A percentile compares a stretch with the other conserved stretches of the same genome.
Evolutionary conservation across 2,797 vertebrate genomes (phyloP).

Genomic region (Uromys caudimaculatus): DNA sequence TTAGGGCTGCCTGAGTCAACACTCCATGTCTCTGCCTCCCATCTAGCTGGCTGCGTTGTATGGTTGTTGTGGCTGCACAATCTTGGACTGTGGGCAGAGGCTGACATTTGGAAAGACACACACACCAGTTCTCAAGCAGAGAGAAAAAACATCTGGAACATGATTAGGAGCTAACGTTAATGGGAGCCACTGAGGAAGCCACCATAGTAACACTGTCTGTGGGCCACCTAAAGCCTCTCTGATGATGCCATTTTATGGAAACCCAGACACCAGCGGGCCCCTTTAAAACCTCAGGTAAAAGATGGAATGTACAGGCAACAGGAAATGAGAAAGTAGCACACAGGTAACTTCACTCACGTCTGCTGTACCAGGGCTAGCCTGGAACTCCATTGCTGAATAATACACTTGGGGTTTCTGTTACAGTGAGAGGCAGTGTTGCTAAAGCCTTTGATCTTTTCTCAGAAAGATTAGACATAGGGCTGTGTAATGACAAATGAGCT

Average conservation of each 20-base stretch:
- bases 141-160: not conserved
- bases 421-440: not conserved
- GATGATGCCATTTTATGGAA: slow-evolving; percentile 36
- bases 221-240: not conserved
- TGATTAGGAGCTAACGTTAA: not conserved
- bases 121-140: not conserved
- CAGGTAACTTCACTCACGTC: not conserved
- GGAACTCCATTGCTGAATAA: not conserved
- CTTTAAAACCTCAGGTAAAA: not conserved
- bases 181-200: not conserved
- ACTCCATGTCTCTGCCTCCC: not conserved
- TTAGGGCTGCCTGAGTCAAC: not conserved
- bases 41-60: not conserved
- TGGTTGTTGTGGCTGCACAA: not conserved
- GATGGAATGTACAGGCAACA: not conserved
- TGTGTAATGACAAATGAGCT: not conserved
- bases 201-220: not conserved
- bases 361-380: not conserved
- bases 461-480: slow-evolving; percentile 1
- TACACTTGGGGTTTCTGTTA: not conserved
- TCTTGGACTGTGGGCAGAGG: not conserved
- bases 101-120: not conserved
- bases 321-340: not conserved
- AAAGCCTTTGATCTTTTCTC: not conserved
- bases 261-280: not conserved